Conservation (phyloP, 2,797 vertebrate species). For the Petrocephalus schoutedeni region DNA sequence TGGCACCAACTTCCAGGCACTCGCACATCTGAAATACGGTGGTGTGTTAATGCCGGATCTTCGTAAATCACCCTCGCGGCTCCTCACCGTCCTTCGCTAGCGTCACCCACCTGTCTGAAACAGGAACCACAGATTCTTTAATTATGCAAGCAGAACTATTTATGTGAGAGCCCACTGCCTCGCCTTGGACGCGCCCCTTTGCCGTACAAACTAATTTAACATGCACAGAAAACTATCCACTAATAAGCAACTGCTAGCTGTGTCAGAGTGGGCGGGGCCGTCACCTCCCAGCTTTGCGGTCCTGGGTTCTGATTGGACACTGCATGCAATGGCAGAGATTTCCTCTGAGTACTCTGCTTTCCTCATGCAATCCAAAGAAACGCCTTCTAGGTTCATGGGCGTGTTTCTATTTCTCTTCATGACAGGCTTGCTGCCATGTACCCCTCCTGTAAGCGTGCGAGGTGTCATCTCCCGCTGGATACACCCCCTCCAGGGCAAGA, state of each 20-base stretch:
- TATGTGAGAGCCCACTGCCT: background rate
- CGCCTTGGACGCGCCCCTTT: background rate
- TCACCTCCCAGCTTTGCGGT: background rate
- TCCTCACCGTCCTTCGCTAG: background rate
- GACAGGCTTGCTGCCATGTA: background rate
- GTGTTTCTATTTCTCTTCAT: background rate
- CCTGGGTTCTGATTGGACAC: background rate
- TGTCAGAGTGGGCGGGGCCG: background rate
- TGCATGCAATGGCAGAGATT: background rate
- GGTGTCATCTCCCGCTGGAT: background rate
- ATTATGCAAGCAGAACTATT: constrained; percentile 8
- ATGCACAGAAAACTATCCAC: background rate
- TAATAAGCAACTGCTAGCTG: background rate
- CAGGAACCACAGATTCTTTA: background rate
- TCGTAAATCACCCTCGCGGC: background rate
- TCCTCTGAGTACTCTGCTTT: background rate
- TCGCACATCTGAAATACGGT: background rate
- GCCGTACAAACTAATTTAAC: background rate
- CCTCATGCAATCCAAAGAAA: background rate
- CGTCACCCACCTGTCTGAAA: background rate
- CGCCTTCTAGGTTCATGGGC: background rate
- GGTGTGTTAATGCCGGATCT: background rate
- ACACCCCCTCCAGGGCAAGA: background rate
- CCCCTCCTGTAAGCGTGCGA: background rate
- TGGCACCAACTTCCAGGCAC: background rate